A percentile compares a stretch with the other conserved stretches of the same genome.
Conservation (phyloP, 2,888 invertebrate genomes). For the Acanthosepion lycidas region DNA sequence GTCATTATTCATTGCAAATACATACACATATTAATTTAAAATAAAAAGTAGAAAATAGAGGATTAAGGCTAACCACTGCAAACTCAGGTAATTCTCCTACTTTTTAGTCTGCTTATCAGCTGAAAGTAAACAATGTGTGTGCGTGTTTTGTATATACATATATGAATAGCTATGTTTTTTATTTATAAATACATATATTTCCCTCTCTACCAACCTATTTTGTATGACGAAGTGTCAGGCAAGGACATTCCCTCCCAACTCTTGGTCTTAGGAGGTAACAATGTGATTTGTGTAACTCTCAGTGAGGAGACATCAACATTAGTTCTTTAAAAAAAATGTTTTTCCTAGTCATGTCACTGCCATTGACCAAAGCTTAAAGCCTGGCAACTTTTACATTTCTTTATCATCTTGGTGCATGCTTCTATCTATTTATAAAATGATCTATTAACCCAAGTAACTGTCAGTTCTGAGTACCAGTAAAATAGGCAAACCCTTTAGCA, state of each 20-base stretch:
- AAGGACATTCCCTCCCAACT: background rate
- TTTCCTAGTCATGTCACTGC: background rate
- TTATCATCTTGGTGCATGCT: background rate
- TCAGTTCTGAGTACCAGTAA: conserved; percentile 2
- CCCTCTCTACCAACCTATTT: background rate
- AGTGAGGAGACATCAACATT: background rate
- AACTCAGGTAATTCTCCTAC: conserved; percentile 46
- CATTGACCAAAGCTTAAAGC: background rate
- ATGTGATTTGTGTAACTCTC: background rate
- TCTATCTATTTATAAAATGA: background rate
- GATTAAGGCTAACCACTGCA: background rate
- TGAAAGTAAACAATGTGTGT: conserved; percentile 36
- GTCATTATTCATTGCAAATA: background rate
- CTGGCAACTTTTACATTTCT: background rate
- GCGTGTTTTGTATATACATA: conserved; percentile 35
- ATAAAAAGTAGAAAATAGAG: background rate
- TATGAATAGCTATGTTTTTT: conserved; percentile 21
- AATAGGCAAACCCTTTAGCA: background rate
- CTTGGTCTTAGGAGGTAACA: too few relatives aligned
- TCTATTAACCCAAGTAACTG: background rate
- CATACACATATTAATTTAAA: background rate
- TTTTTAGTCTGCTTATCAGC: conserved; percentile 40
- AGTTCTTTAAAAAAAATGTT: background rate
- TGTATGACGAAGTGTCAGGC: background rate
- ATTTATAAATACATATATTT: background rate